Base-by-base conservation (phyloP, 1,140 invertebrate genomes). In the Drosophila elegans region DNA sequence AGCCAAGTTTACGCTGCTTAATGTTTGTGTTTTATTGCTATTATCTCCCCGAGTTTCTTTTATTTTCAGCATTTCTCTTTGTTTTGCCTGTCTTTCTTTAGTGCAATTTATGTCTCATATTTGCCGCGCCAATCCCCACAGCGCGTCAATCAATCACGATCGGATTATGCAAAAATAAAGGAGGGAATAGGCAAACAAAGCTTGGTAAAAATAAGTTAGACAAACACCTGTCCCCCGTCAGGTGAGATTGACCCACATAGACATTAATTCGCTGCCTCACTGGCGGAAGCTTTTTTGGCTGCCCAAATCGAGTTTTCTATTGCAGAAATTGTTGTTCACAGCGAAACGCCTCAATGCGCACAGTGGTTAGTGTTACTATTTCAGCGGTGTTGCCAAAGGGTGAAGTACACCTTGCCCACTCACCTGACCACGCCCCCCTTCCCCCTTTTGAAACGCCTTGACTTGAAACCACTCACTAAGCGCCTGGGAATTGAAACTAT, bases 401-500 rank as follows among this genome's bases (percentile, higher is more conserved):
- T 64, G 60, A 66, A 67, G n/a, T 51, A 71, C 67, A 71, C 67
- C 64, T 71, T 44, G 32, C 49, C 39, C 66, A 55, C 64, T 71
- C 64, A 71, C 49, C 67, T 71, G 48, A 13, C 46, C 12, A 34
- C 64, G 44, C 64, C 61, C 45, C 45, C 44, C 12, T 11, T 12
- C 11, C 27, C 13, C 11, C 59, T 5, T 5, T n/a, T 3, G 27
- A n/a, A 12, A 11, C 34, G 16, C 16, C 39, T 39, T 12, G 9
- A 3, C 34, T 25, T 12, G 39, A 21, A 74, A 36, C 59, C 60
- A 34, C 51, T 63, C 59, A 74, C 64, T 64, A 74, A 21, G 32
- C 59, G 72, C 71, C 71, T 74, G 72, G 72, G 72, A 74, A 64
- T 74, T 74, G 52, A 74, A 74, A 74, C 72, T 66, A 74, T 74